A percentile compares a stretch with the other conserved stretches of the same genome.
phyloP scores from a whole-genome alignment of 2,113 vertebrate species.

The Hippocampus comes region DNA sequence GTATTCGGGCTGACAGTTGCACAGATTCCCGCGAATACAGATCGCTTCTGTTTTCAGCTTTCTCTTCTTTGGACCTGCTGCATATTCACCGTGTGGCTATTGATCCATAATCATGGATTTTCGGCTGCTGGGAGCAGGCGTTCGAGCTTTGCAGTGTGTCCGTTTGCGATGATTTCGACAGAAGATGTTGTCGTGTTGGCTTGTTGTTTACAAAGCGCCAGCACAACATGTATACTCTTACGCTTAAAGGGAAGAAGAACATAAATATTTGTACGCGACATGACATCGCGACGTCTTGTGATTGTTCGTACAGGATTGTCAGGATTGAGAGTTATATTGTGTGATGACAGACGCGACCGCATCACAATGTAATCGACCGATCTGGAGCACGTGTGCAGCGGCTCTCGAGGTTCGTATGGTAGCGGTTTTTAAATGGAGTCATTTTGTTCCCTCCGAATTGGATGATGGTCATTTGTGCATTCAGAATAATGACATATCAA shows the following conservation, averaged over 20 bases:
- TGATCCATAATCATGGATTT: constrained; percentile 54
- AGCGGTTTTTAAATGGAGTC: too few relatives aligned
- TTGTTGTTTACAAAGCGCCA: not conserved
- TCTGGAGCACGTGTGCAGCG: too few relatives aligned
- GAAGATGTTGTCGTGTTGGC: constrained; percentile 7
- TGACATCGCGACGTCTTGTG: too few relatives aligned
- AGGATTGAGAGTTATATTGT: not conserved
- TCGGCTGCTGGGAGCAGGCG: constrained; percentile 43
- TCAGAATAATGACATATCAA: too few relatives aligned
- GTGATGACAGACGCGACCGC: not conserved
- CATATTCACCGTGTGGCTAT: constrained; percentile 49
- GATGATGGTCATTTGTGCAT: too few relatives aligned
- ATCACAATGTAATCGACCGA: not conserved
- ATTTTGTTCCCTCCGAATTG: too few relatives aligned
- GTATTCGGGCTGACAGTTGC: constrained; percentile 16
- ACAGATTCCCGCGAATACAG: constrained; percentile 46
- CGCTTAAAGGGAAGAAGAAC: not conserved
- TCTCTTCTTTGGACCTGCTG: constrained; percentile 38
- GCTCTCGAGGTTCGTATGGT: too few relatives aligned
- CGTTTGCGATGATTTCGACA: constrained; percentile 46
- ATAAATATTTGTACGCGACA: not conserved
- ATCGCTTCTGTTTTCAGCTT: constrained; percentile 39
- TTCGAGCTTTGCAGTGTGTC: constrained; percentile 49
- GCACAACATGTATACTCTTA: not conserved
- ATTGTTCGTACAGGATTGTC: not conserved